Base-by-base conservation (phyloP, 1,140 invertebrate species). In the Microplitis demolitor region DNA sequence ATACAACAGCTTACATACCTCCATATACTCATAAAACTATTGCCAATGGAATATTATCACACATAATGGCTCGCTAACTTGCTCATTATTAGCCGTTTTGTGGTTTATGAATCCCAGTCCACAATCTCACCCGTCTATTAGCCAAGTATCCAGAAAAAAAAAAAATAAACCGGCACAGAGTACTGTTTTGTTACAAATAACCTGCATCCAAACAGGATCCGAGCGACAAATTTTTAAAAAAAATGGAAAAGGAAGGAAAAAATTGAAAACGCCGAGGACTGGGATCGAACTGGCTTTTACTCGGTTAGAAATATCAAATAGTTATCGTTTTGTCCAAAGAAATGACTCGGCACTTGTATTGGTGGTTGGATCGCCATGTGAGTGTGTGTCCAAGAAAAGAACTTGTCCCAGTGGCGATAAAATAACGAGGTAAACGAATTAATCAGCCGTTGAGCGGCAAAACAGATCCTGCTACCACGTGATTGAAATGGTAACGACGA, bases 401-500 rank as follows among this genome's bases (percentile, higher is more conserved):
- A 71, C 69, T 71, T 71, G 69, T 71, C 69, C 60, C 45, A 66
- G 66, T 50, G 35, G 39, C 70, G 53, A 72, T 76, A 76, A 71
- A 76, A 60, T 73, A 76, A 76, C 71, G 71, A 75, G 74, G 67
- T 24, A 69, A 75, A 73, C 68, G 74, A 75, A 76, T 76, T 76
- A 76, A 76, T 76, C 74, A 76, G 68, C n/a, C 62, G 62, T 68
- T 53, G 2, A 37, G 14, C 51, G 24, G 24, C 11, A 24, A 67
- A 56, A 64, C 33, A 67, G 31, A 58, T 74, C 35, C 39, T 61
- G 58, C 72, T 53, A 71, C 74, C 72, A 81, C 78, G 78, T 78
- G 79, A 80, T 82, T 79, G 75, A 81, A 82, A 82, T 82, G 80
- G 80, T 79, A 78, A 76, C 66, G 60, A 71, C 61, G 69, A 81